phyloP scores from a whole-genome alignment of 2,888 invertebrate species.

The Galeruca laticollis region DNA sequence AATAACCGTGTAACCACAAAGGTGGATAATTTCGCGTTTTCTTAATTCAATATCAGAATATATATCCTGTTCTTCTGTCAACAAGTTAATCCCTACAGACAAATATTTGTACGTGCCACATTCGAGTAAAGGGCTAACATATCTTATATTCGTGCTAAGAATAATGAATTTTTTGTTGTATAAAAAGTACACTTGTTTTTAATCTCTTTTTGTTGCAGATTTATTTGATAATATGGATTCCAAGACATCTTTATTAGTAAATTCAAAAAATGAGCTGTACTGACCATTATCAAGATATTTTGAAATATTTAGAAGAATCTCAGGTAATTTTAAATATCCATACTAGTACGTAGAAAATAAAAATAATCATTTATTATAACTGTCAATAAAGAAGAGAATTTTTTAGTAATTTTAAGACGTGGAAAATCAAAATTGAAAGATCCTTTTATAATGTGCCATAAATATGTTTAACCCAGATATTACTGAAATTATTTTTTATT shows the following conservation, averaged over 20 bases:
- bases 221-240: conserved; percentile 32
- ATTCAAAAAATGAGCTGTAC: conserved; percentile 53
- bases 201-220: conserved; percentile 21
- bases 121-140: too few species aligned
- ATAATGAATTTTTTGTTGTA: neutral
- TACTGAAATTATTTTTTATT: too few species aligned
- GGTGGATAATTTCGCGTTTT: too few species aligned
- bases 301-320: conserved; percentile 68
- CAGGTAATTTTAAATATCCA: conserved; percentile 63
- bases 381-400: conserved; percentile 8
- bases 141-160: neutral
- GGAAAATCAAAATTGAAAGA: neutral
- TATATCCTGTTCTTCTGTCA: too few species aligned
- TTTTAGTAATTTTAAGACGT: too few species aligned
- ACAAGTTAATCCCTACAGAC: too few species aligned
- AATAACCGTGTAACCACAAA: too few species aligned
- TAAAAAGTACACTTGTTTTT: neutral
- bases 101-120: too few species aligned
- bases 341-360: neutral
- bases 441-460: neutral
- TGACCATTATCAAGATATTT: conserved; percentile 68
- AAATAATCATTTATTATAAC: neutral
- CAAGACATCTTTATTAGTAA: conserved; percentile 44
- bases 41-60: too few species aligned
- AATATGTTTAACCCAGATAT: too few species aligned